Evolutionary conservation across 2,797 vertebrate species (phyloP), one percentile per base, ranked within the genome.

Genomic region (Decapterus maruadsi): DNA sequence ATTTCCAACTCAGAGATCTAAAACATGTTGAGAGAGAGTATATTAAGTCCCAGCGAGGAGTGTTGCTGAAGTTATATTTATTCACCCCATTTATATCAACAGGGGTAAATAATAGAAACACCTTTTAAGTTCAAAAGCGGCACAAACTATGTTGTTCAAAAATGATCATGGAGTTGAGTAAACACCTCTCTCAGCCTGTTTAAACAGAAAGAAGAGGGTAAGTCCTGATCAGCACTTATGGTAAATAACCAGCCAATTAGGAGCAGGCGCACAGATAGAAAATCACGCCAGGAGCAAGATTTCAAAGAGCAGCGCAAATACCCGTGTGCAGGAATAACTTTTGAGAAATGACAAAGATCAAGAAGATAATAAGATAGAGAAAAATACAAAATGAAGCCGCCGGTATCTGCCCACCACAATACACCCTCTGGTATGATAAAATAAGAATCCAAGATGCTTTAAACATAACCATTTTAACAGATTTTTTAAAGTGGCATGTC

Each of bases 281-380:
- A 82, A 77, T 79, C 31, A 20, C 17, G 67, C 73, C 76, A 86
- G 75, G 73, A 74, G 80, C 74, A 50, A 83, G 66, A 72, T 68
- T 57, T 78, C 55, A 72, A 58, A 68, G 51, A 83, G 74, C 45
- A 67, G 62, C 67, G 22, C 43, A 58, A 72, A 81, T 72, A 69
- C 51, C 20, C 38, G 72, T 17, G 12, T 56, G 51, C 55, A 68
- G 73, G 72, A 79, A 79, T 66, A 83, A 79, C 65, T 78, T 36
- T 56, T 67, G 78, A 80, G 69, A 77, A 87, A 82, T 83, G 70
- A 83, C 80, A 85, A 80, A 78, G 63, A 83, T 85, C 73, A 82
- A 82, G 76, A 72, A 66, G 64, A 77, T 78, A 78, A 78, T 70
- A 56, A 50, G 53, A 84, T 77, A 71, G 84, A 73, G 50, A 68